Conservation (phyloP, 1,140 invertebrate genomes). For the Ctenoplectra terminalis region DNA sequence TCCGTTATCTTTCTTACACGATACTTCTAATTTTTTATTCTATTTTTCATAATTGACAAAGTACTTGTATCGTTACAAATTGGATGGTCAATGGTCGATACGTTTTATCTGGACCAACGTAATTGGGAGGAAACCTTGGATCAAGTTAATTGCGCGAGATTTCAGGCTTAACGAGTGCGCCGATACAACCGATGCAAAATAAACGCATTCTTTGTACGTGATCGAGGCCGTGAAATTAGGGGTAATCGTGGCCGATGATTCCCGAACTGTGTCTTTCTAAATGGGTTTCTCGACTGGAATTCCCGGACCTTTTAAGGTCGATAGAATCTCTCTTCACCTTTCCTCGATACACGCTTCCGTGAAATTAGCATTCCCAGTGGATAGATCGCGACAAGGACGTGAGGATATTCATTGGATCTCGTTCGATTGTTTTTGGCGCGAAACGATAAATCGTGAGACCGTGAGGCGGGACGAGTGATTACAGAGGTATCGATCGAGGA, state of each 20-base stretch:
- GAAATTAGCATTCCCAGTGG: slow-evolving; percentile 4
- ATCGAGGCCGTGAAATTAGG: slow-evolving; percentile 8
- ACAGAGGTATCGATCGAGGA: slow-evolving; percentile 9
- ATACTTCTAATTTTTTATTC: no score
- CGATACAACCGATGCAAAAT: background rate
- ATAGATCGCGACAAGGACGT: background rate
- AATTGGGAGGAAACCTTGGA: background rate
- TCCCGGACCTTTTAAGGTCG: background rate
- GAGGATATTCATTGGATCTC: background rate
- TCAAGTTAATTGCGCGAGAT: slow-evolving; percentile 7
- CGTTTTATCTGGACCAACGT: background rate
- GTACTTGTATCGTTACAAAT: background rate
- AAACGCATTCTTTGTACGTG: background rate
- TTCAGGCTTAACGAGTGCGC: background rate
- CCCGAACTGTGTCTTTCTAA: background rate
- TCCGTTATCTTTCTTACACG: no score
- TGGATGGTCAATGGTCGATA: background rate
- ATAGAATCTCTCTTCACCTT: no score
- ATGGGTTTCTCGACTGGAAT: background rate
- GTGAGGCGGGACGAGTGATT: slow-evolving; percentile 1
- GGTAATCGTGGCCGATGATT: background rate
- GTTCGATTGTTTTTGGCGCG: background rate
- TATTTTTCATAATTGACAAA: no score
- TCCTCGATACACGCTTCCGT: background rate
- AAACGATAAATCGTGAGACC: background rate